phyloP scores from a whole-genome alignment of 2,797 vertebrate species.

The Myotis findleyi region DNA sequence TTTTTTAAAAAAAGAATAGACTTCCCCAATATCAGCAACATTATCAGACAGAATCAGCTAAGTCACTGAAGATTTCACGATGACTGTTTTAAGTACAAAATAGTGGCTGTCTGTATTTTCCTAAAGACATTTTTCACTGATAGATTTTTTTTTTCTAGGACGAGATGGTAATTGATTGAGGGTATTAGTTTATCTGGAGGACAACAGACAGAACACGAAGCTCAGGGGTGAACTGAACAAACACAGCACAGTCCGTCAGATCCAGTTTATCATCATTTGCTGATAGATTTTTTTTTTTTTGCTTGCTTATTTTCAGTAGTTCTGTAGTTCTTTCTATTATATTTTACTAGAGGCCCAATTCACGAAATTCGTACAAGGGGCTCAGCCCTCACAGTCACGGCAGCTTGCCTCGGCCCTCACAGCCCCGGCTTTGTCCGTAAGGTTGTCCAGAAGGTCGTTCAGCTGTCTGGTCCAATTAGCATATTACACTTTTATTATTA shows the following conservation, averaged over 20 bases:
- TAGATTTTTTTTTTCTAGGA: constrained; percentile 80
- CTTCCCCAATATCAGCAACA: not conserved
- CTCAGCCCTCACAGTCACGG: too few species aligned
- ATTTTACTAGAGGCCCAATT: not conserved
- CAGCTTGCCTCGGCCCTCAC: too few species aligned
- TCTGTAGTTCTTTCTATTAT: not conserved
- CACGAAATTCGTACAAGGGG: too few species aligned
- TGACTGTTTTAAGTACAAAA: not conserved
- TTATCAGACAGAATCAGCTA: not conserved
- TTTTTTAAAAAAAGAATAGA: not conserved
- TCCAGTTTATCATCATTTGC: constrained; percentile 85
- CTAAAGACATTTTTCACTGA: constrained; percentile 16
- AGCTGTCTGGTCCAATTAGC: too few species aligned
- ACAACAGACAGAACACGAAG: constrained; percentile 76
- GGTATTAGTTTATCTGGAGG: not conserved
- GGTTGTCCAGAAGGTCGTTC: too few species aligned
- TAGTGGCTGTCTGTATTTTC: not conserved
- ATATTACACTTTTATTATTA: too few species aligned
- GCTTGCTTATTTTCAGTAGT: not conserved
- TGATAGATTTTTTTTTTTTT: constrained; percentile 23
- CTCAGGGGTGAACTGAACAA: constrained; percentile 89
- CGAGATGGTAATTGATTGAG: not conserved
- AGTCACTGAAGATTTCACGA: not conserved
- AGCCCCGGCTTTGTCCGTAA: too few species aligned
- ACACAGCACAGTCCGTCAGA: constrained; percentile 87